A percentile compares a stretch with the other conserved stretches of the same genome.
Evolutionary conservation across 2,888 invertebrate genomes (phyloP).

Genomic region (Himalopsyche anomala): DNA sequence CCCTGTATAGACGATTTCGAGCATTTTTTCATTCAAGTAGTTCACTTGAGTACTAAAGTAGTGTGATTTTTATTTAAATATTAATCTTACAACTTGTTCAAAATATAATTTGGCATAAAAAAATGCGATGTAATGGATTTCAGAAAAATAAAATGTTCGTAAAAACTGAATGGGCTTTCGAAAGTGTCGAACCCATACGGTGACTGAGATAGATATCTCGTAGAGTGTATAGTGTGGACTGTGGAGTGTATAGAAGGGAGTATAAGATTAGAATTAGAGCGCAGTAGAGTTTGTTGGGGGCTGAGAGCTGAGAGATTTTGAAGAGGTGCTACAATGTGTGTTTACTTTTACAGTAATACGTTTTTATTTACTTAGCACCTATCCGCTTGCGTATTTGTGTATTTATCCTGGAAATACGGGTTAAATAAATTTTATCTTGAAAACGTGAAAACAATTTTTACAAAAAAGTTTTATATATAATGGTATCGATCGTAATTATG

Average conservation of each 20-base stretch:
- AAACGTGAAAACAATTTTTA: too few relatives aligned
- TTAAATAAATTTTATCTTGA: too few relatives aligned
- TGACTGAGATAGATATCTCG: not conserved
- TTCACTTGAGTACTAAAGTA: too few relatives aligned
- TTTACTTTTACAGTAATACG: slow-evolving; percentile 30
- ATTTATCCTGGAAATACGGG: not conserved
- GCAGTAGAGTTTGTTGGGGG: not conserved
- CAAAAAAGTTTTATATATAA: too few relatives aligned
- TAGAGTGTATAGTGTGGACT: not conserved
- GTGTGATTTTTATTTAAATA: too few relatives aligned
- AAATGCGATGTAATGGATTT: too few relatives aligned
- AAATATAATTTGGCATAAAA: too few relatives aligned
- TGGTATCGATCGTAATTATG: too few relatives aligned
- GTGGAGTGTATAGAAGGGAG: not conserved
- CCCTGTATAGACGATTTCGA: too few relatives aligned
- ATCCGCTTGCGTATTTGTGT: not conserved
- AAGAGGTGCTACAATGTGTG: not conserved
- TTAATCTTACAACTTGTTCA: too few relatives aligned
- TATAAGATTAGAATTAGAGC: slow-evolving; percentile 1
- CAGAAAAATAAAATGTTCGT: too few relatives aligned
- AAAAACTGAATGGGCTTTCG: not conserved
- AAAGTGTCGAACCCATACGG: not conserved
- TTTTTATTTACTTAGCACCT: slow-evolving; percentile 10
- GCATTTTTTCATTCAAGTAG: too few relatives aligned
- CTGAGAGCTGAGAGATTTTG: not conserved